These are phyloP conservation scores for Apostichopus californicus DNA, from an alignment of 35 echinoderm and acorn worm species.

Conservation along the genomic window DNA sequence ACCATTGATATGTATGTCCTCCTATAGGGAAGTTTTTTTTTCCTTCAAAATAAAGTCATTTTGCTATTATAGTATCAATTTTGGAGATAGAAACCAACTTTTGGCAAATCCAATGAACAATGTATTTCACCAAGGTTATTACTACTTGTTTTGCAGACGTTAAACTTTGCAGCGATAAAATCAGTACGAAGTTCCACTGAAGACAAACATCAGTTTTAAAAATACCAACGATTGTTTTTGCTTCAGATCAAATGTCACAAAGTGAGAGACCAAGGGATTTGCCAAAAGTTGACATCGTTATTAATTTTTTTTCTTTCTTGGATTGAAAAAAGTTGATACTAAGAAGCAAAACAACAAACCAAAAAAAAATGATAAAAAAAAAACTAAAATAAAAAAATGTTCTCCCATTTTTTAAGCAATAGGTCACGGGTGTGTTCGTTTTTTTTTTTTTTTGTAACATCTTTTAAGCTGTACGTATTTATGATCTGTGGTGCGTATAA, in stretches of 20 bases:
- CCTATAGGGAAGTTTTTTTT: not conserved
- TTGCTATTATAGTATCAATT: not conserved
- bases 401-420: constrained; percentile 1
- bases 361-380: not conserved
- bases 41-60: not conserved
- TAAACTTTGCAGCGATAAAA: too few relatives aligned
- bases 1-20: not conserved
- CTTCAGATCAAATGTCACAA: too few relatives aligned
- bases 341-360: too few relatives aligned
- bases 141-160: too few relatives aligned
- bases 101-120: not conserved
- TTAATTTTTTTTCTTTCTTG: too few relatives aligned
- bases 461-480: constrained; percentile 21
- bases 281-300: too few relatives aligned
- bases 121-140: too few relatives aligned
- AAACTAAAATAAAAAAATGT: not conserved
- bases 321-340: too few relatives aligned
- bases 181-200: too few relatives aligned
- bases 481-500: constrained; percentile 27
- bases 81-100: not conserved
- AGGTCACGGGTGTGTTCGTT: not conserved
- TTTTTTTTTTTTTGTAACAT: constrained; percentile 22
- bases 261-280: too few relatives aligned
- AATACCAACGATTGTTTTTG: too few relatives aligned
- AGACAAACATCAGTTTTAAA: too few relatives aligned